Percentiles rank a stretch among this genome's conserved stretches.
Conservation (phyloP, 2,113 vertebrate genomes). For the Tringa solitaria region DNA sequence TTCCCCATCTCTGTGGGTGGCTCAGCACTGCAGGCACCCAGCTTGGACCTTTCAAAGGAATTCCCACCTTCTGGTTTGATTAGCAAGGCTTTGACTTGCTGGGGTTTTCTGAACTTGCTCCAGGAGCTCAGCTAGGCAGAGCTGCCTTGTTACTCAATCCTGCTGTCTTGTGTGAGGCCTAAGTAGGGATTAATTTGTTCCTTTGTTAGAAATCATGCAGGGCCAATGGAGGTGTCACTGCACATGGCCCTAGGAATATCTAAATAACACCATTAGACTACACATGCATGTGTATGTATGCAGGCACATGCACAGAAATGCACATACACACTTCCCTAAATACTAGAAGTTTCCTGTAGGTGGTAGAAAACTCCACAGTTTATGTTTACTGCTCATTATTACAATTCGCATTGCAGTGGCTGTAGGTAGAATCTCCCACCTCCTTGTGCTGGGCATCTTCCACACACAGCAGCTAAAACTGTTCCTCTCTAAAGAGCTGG, state of each 20-base stretch:
- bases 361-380: neutral
- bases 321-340: neutral
- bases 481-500: neutral
- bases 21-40: neutral
- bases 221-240: neutral
- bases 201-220: neutral
- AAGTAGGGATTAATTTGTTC: neutral
- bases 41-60: neutral
- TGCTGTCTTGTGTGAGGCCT: neutral
- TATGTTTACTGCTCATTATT: neutral
- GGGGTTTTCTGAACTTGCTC: neutral
- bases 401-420: neutral
- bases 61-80: neutral
- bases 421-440: neutral
- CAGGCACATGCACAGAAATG: neutral
- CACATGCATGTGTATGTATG: too few species aligned
- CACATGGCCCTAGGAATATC: neutral
- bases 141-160: neutral
- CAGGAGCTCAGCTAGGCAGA: neutral
- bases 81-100: neutral
- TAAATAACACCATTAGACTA: neutral
- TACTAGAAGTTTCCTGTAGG: neutral
- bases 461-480: fast-evolving
- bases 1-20: neutral
- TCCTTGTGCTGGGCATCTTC: neutral